Evolutionary conservation across 2,888 invertebrate species (phyloP).

Genomic region (Sthenelais limicola): DNA sequence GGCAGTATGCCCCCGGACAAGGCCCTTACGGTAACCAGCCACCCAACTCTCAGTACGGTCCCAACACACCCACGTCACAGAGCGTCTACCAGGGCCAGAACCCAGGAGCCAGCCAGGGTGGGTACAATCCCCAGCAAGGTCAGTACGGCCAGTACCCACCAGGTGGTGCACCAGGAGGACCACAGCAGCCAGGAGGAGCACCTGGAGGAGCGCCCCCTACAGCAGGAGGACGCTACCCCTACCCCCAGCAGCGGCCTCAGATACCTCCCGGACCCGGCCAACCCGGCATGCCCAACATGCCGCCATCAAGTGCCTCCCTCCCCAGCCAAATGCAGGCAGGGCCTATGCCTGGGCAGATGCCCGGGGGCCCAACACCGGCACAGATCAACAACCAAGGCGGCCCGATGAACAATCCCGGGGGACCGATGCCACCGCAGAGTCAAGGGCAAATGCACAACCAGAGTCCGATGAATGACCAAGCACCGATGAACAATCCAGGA

Average conservation of each 20-base stretch:
- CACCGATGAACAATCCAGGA: neutral
- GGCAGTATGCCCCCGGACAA: constrained; percentile 28
- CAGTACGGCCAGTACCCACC: constrained; percentile 12
- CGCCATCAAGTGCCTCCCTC: neutral
- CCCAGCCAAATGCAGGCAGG: no score
- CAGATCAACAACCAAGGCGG: constrained; percentile 10
- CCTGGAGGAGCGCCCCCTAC: constrained; percentile 7
- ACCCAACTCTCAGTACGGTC: constrained; percentile 30
- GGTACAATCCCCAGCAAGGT: constrained; percentile 15
- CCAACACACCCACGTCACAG: constrained; percentile 24
- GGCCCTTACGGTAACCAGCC: constrained; percentile 30
- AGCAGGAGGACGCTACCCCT: constrained; percentile 18
- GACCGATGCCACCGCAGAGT: neutral
- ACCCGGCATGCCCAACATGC: constrained; percentile 30
- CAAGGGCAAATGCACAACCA: constrained; percentile 19
- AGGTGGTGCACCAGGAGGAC: neutral
- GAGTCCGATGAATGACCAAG: neutral
- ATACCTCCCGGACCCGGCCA: constrained; percentile 13
- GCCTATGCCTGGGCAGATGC: constrained; percentile 19
- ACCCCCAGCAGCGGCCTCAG: constrained; percentile 6
- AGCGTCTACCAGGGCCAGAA: neutral
- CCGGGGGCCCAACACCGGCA: neutral
- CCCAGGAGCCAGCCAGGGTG: neutral
- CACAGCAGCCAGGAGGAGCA: neutral
- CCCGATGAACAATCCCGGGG: neutral